These are phyloP conservation scores for Noctuana brunneofusca DNA, from an alignment of 2,888 invertebrate genomes.

Conservation along the genomic window DNA sequence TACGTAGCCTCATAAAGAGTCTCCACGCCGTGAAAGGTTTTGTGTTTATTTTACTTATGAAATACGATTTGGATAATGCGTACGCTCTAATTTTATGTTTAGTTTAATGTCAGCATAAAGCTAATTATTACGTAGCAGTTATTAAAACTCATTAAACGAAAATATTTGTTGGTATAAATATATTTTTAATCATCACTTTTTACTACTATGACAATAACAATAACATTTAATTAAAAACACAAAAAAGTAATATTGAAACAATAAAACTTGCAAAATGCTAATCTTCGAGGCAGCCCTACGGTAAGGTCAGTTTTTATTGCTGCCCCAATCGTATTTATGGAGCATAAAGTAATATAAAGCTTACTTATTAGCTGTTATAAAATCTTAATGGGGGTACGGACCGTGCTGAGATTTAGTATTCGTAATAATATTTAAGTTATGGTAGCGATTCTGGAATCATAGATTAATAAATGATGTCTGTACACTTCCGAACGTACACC, in stretches of 20 bases:
- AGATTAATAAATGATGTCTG: background rate
- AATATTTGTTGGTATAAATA: too few relatives aligned
- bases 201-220: too few relatives aligned
- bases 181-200: too few relatives aligned
- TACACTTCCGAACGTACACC: too few relatives aligned
- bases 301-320: constrained; percentile 30
- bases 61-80: too few relatives aligned
- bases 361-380: constrained; percentile 29
- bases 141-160: too few relatives aligned
- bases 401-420: constrained; percentile 16
- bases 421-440: constrained; percentile 13
- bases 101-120: too few relatives aligned
- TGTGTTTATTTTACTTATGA: too few relatives aligned
- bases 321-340: constrained; percentile 28
- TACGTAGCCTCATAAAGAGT: too few relatives aligned
- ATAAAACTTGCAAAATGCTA: background rate
- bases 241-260: background rate
- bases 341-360: constrained; percentile 30
- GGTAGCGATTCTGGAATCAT: background rate
- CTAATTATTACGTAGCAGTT: too few relatives aligned
- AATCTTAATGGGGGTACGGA: constrained; percentile 19
- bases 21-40: too few relatives aligned
- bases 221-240: background rate
- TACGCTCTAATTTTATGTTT: too few relatives aligned
- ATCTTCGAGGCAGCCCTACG: constrained; percentile 17